A percentile compares a stretch with the other conserved stretches of the same genome.
phyloP scores from a whole-genome alignment of 2,888 invertebrate genomes.

The Venusia cambrica region DNA sequence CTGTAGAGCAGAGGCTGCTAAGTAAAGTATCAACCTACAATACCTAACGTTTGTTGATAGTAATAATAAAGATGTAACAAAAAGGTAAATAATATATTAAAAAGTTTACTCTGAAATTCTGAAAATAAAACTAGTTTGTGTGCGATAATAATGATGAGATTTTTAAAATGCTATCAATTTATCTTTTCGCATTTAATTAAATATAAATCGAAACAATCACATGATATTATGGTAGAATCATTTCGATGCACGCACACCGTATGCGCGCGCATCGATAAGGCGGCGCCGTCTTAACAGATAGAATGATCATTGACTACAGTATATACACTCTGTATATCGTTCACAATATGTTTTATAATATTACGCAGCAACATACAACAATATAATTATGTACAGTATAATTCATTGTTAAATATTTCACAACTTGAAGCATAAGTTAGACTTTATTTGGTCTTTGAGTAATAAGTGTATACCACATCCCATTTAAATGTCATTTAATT shows the following conservation, averaged over 20 bases:
- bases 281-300: slow-evolving; percentile 20
- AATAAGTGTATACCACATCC: slow-evolving; percentile 7
- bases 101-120: not conserved
- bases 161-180: slow-evolving; percentile 11
- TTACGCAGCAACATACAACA: slow-evolving; percentile 21
- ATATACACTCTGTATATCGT: no score
- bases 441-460: slow-evolving; percentile 16
- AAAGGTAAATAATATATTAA: slow-evolving; percentile 1
- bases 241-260: slow-evolving; percentile 14
- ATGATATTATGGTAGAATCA: slow-evolving; percentile 13
- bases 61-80: slow-evolving; percentile 1
- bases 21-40: no score
- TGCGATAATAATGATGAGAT: slow-evolving; percentile 3
- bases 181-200: slow-evolving; percentile 9
- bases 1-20: no score
- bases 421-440: slow-evolving; percentile 6
- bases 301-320: slow-evolving; percentile 17
- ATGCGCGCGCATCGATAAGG: slow-evolving; percentile 11
- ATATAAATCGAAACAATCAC: slow-evolving; percentile 6
- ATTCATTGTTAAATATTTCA: slow-evolving; percentile 9
- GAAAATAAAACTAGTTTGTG: slow-evolving; percentile 6
- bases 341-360: slow-evolving; percentile 6
- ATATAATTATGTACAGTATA: slow-evolving; percentile 20
- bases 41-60: no score
- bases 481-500: no score